Evolutionary conservation across 30 jellyfish, hydroid and myxozoan species (phyloP).

Genomic region (Chrysaora quinquecirrha): DNA sequence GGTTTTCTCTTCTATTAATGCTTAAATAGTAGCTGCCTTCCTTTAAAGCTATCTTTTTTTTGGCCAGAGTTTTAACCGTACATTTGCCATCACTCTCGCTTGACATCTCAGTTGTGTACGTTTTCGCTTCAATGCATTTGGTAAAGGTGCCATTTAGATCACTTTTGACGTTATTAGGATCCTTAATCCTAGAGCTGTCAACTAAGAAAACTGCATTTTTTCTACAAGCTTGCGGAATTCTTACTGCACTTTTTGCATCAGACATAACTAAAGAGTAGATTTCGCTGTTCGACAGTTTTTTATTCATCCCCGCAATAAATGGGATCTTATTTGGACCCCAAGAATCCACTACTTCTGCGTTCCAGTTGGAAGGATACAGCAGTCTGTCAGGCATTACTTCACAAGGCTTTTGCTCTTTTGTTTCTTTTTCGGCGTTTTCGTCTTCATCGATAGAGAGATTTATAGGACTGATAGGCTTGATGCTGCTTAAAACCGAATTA

Average conservation of each 20-base stretch:
- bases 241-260: constrained; percentile 1
- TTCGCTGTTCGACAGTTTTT: neutral
- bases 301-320: neutral
- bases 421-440: too few relatives aligned
- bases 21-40: neutral
- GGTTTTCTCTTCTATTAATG: neutral
- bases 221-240: constrained; percentile 14
- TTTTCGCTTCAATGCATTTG: constrained; percentile 3
- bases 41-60: neutral
- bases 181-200: neutral
- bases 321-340: constrained; percentile 18
- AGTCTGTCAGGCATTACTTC: too few relatives aligned
- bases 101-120: neutral
- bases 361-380: neutral
- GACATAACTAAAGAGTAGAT: neutral
- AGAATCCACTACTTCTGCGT: neutral
- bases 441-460: too few relatives aligned
- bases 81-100: neutral
- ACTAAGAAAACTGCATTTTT: neutral
- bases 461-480: too few relatives aligned
- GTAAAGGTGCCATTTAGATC: constrained; percentile 7
- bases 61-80: neutral
- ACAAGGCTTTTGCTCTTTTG: too few relatives aligned
- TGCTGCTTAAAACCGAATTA: too few relatives aligned
- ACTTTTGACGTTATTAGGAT: neutral